Base-by-base conservation (phyloP, 2,797 vertebrate species). In the Sarcophilus harrisii region DNA sequence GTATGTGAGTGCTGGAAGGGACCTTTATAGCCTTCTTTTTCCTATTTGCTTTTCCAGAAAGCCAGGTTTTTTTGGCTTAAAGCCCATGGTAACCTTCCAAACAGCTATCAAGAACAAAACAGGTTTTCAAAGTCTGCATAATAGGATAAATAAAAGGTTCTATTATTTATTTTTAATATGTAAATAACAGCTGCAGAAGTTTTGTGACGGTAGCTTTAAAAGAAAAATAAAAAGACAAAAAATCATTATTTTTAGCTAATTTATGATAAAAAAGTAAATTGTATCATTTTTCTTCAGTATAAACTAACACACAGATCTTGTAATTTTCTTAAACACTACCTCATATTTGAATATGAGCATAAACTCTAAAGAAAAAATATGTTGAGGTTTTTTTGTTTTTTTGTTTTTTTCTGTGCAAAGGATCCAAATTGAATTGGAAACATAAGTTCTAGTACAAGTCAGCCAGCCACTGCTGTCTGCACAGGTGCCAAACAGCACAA, bases 1-100 rank as follows among this genome's bases (percentile, higher is more conserved):
- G 96, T 94, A 8, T 1, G 66, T 90, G 52, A 13, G 57, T 91
- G 28, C 90, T 93, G 92, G 32, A 12, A 87, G 62, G 87, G 60
- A 27, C 5, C 45, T 32, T 95, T 93, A n/a, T 60, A 30, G 87
- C 59, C 29, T 62, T 8, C 95, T 21, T 96, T 32, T 91, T 57
- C 38, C 73, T 87, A 87, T 87, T 87, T 87, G 21, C 4, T 90
- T 97, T 73, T 93, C 62, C 94, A 58, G 54, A 24, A 96, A 94
- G n/a, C 8, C 32, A 90, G 27, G 30, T 95, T 96, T 94, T 92
- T 91, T 97, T 97, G 96, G 97, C 97, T 93, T 90, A 92, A 91
- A 1, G 49, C 93, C 96, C 92, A 6, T 10, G 29, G 45, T 45
- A 95, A 1, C 59, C 3, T 98, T 96, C 96, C 32, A 97, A 96